A percentile compares a stretch with the other conserved stretches of the same genome.
Conservation (phyloP, 92 coral and sea anemone genomes). For the Ricordea florida region DNA sequence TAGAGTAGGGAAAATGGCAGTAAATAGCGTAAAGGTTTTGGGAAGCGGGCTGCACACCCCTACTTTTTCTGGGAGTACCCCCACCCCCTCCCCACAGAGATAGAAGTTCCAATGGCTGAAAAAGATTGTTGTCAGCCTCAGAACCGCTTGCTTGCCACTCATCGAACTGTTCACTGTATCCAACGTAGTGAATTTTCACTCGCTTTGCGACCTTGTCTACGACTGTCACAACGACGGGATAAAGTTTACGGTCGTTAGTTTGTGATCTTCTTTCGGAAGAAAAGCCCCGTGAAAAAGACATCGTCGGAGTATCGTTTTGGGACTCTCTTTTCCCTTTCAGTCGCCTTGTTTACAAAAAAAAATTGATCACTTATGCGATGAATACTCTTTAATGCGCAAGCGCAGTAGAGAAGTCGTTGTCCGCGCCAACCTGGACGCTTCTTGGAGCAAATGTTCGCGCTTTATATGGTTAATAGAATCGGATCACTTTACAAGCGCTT, state of each 20-base stretch:
- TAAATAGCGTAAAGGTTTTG: no score
- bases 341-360: background rate
- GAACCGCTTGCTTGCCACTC: constrained; percentile 37
- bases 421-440: no score
- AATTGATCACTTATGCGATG: no score
- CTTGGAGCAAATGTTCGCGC: no score
- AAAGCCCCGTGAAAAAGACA: background rate
- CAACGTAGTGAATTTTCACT: constrained; percentile 49
- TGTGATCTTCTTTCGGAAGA: background rate
- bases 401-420: no score
- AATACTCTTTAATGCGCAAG: no score
- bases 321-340: constrained; percentile 1
- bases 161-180: constrained; percentile 23
- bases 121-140: background rate
- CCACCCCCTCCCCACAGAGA: no score
- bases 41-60: no score
- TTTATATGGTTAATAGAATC: no score
- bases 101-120: constrained; percentile 20
- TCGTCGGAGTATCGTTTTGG: constrained; percentile 18
- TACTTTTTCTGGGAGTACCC: no score
- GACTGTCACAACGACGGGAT: constrained; percentile 25
- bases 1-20: no score
- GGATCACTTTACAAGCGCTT: no score
- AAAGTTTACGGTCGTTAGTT: background rate
- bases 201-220: constrained; percentile 37